A percentile compares a stretch with the other conserved stretches of the same genome.
Evolutionary conservation across 2,888 invertebrate species (phyloP).

Genomic region (Phrixothrix hirtus): DNA sequence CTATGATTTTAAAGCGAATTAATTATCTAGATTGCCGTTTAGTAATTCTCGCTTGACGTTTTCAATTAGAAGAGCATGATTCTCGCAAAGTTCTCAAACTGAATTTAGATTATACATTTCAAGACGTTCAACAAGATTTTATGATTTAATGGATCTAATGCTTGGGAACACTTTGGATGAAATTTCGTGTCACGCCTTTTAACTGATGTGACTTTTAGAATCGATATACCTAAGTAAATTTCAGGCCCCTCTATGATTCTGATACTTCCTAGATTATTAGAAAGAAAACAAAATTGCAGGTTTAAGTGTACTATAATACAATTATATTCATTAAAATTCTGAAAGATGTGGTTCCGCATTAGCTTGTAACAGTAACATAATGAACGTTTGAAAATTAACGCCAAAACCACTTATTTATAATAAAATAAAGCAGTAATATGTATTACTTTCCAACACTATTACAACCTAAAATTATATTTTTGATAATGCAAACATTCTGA

Average conservation of each 20-base stretch:
- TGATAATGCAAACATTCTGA: too few relatives aligned
- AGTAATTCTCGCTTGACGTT: constrained; percentile 37
- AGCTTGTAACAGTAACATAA: too few relatives aligned
- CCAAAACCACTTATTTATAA: background rate
- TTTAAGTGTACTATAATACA: too few relatives aligned
- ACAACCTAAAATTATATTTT: too few relatives aligned
- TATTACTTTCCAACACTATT: too few relatives aligned
- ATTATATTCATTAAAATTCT: too few relatives aligned
- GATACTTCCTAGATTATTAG: background rate
- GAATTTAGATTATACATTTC: constrained; percentile 23
- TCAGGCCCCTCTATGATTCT: background rate
- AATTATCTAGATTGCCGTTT: constrained; percentile 35
- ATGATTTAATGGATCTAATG: constrained; percentile 20
- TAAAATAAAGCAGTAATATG: background rate
- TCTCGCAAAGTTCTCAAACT: constrained; percentile 15
- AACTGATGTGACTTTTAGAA: background rate
- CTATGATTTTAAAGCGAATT: constrained; percentile 40
- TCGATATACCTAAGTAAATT: background rate
- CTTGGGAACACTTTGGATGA: constrained; percentile 14
- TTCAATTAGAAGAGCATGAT: constrained; percentile 31
- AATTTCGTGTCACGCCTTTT: constrained; percentile 6
- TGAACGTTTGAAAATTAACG: too few relatives aligned
- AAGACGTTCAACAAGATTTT: constrained; percentile 7
- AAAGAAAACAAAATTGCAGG: background rate
- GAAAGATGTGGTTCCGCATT: too few relatives aligned